A percentile compares a stretch with the other conserved stretches of the same genome.
These are phyloP conservation scores for Orussus abietinus DNA, from an alignment of 1,140 invertebrate genomes.

Conservation along the genomic window DNA sequence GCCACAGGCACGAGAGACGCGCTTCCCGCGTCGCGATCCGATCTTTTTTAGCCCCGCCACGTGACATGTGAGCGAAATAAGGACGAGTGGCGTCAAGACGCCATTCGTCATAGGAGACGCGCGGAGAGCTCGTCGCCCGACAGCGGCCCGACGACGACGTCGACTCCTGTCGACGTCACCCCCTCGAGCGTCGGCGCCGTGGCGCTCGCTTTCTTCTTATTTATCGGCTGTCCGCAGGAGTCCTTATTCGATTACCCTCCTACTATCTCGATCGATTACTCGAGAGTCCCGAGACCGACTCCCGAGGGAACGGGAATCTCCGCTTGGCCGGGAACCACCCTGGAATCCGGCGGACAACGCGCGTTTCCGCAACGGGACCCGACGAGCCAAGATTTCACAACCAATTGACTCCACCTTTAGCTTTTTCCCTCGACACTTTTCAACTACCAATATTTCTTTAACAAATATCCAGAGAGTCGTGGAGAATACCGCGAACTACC, in stretches of 20 bases:
- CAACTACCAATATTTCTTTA: too few species aligned
- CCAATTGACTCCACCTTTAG: too few species aligned
- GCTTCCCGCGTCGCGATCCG: background rate
- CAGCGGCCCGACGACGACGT: too few species aligned
- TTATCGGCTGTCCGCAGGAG: conserved; percentile 20
- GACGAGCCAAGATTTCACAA: too few species aligned
- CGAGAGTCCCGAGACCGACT: conserved; percentile 31
- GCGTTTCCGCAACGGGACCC: too few species aligned
- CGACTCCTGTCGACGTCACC: too few species aligned
- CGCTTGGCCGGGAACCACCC: too few species aligned
- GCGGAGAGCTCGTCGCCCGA: too few species aligned
- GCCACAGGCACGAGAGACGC: conserved; percentile 5
- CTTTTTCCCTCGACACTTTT: too few species aligned
- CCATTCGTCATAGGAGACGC: conserved; percentile 21
- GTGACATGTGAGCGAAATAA: conserved; percentile 14
- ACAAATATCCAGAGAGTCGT: too few species aligned
- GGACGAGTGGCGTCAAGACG: conserved; percentile 16
- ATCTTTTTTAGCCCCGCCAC: background rate
- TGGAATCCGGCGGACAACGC: too few species aligned
- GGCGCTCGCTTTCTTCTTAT: conserved; percentile 28
- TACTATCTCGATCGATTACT: conserved; percentile 33
- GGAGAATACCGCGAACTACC: too few species aligned
- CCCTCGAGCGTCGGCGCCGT: conserved; percentile 16
- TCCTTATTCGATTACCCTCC: conserved; percentile 26
- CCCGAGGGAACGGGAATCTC: conserved; percentile 17